phyloP scores from a whole-genome alignment of 2,888 invertebrate genomes.

The Tolmerus cingulatus region DNA sequence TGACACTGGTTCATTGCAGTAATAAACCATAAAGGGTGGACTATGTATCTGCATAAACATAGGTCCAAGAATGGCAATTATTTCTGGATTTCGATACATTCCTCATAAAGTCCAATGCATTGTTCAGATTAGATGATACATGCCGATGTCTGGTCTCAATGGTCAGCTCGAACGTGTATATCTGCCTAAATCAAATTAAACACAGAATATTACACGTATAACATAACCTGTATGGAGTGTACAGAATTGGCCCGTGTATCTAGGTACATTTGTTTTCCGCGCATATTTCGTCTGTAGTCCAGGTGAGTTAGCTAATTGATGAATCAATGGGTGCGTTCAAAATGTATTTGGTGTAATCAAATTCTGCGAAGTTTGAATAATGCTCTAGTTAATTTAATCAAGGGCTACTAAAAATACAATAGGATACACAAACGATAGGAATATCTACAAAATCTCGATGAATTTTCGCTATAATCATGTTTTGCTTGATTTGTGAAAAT shows the following conservation, averaged over 20 bases:
- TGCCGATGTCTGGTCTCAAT: not conserved
- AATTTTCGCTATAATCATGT: not conserved
- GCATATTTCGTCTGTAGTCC: not conserved
- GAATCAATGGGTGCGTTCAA: not conserved
- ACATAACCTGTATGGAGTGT: not conserved
- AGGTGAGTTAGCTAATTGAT: not conserved
- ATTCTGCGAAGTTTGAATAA: not conserved
- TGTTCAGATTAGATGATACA: not conserved
- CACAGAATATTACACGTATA: not conserved
- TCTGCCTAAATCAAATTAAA: not conserved
- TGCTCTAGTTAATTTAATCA: not conserved
- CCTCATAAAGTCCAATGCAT: constrained; percentile 9
- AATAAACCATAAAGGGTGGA: not conserved
- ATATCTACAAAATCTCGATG: not conserved
- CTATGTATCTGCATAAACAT: not conserved
- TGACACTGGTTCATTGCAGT: not conserved
- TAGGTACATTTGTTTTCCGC: not conserved
- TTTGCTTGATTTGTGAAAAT: not conserved
- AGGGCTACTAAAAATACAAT: not conserved
- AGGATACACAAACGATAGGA: not conserved
- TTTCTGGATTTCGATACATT: constrained; percentile 9
- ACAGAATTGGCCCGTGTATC: not conserved
- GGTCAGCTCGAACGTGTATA: not conserved
- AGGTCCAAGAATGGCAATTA: constrained; percentile 1
- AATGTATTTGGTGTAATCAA: not conserved